Evolutionary conservation across 2,797 vertebrate genomes (phyloP).

Genomic region (Threskiornis aethiopicus): DNA sequence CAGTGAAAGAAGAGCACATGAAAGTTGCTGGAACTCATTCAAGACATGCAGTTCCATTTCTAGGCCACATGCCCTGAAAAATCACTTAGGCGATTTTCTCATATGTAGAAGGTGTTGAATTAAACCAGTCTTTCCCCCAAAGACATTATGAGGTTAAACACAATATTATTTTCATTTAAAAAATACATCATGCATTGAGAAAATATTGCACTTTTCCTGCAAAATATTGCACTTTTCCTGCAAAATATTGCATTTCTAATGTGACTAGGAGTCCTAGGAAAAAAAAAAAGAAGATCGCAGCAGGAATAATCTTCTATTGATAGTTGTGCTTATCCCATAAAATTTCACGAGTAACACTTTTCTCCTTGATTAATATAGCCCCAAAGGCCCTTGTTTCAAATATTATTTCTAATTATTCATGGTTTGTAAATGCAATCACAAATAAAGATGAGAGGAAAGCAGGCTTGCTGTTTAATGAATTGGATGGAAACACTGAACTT

Average conservation of each 20-base stretch:
- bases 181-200: not conserved
- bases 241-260: not conserved
- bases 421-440: slow-evolving; percentile 63
- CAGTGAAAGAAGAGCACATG: slow-evolving; percentile 17
- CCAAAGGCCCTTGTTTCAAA: slow-evolving; percentile 69
- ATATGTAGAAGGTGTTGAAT: not conserved
- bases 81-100: slow-evolving; percentile 19
- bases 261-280: not conserved
- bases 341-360: slow-evolving; percentile 63
- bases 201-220: not conserved
- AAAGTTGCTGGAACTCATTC: slow-evolving; percentile 55
- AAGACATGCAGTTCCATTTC: slow-evolving; percentile 23
- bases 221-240: not conserved
- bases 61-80: slow-evolving; percentile 56
- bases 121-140: not conserved
- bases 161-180: not conserved
- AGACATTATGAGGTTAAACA: not conserved
- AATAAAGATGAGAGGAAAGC: slow-evolving; percentile 59
- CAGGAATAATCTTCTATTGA: not conserved
- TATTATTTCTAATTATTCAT: slow-evolving; percentile 75
- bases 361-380: slow-evolving; percentile 62
- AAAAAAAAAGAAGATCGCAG: not conserved
- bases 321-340: slow-evolving; percentile 8
- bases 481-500: slow-evolving; percentile 50
- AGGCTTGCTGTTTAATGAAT: slow-evolving; percentile 61